Evolutionary conservation across 2,888 invertebrate genomes (phyloP), one percentile per base, ranked within the genome.

Genomic region (Lymantria dispar): DNA sequence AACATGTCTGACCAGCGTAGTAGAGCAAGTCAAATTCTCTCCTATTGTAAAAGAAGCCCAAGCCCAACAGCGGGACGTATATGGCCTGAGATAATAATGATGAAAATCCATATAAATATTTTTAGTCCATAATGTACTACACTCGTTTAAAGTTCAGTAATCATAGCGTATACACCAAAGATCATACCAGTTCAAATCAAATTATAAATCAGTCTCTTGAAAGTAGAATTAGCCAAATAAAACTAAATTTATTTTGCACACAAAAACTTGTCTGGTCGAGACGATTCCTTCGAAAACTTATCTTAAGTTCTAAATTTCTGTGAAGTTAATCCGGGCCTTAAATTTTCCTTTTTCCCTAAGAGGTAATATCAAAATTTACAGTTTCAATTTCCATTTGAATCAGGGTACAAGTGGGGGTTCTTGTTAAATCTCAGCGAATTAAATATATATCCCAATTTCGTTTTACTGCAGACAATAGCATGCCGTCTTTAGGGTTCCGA

Each of bases 401-500:
- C 48, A 54, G 47, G 51, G 56, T 52, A 61, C 64, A 47, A 57
- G 52, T 39, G 47, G 45, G n/a, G 41, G 12, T 13, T 33, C 44
- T 47, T 54, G 54, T 64, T 60, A 64, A 55, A 46, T 51, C 49
- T 56, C 43, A 53, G 58, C 50, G 64, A 67, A 72, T 75, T 73
- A 74, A 64, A 62, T 54, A 50, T 57, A 64, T 58, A 60, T 64
- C 63, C 64, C 66, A 64, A 68, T 72, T 68, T 54, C 41, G 41
- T 56, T 66, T 58, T 50, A 62, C 57, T 54, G 51, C 53, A 44
- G 62, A 60, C 64, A 61, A 60, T 66, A 52, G 62, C 45, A 56
- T 56, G 42, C 7, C 38, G 11, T 38, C 12, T 38, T 38, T 38
- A n/a, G 38, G 38, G 12, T 38, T 12, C 38, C n/a, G n/a, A 38